Evolutionary conservation across 2,113 vertebrate genomes (phyloP), one percentile per base, ranked within the genome.

Genomic region (Ginglymostoma cirratum): DNA sequence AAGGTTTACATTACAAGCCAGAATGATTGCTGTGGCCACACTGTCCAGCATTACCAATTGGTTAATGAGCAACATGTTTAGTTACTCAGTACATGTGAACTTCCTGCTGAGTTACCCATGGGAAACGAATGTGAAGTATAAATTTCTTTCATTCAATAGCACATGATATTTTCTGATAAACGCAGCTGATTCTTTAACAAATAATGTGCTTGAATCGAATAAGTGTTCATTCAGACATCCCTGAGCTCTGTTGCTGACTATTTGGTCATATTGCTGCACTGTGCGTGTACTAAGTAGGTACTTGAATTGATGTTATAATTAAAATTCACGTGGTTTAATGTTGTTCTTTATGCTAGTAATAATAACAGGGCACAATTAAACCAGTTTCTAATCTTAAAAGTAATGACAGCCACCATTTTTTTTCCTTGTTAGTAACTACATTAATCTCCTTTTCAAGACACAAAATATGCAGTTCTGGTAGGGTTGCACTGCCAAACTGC

Each of bases 391-490:
- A 72, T 34, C 69, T 52, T 45, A 72, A 95, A 55, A 94, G 23
- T 69, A 95, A 72, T 72, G 94, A 95, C 67, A 95, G 94, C 10
- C 94, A 95, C 94, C 94, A 72, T 95, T 95, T 95, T 48, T 45
- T 69, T 27, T 52, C 69, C 65, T 12, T 95, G 94, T 72, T 52
- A 52, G 94, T 72, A 95, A 95, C 94, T 72, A 72, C 24, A 95
- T 72, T 95, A 34, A 95, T 95, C 94, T 95, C 94, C 94, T 95
- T 95, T 95, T 95, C 94, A 95, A 95, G 94, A 72, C 94, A 70
- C 72, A 72, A 95, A 72, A 61, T 72, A 72, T 70, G 94, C 94
- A 95, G 94, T 76, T 6, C 52, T 72, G 94, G 69, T 95, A 19
- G 42, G 38, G 27, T 48, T 95, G 72, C 24, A 45, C 69, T 95